A percentile compares a stretch with the other conserved stretches of the same genome.
Evolutionary conservation across 2,888 invertebrate species (phyloP).

Genomic region (Lucinisca nassula): DNA sequence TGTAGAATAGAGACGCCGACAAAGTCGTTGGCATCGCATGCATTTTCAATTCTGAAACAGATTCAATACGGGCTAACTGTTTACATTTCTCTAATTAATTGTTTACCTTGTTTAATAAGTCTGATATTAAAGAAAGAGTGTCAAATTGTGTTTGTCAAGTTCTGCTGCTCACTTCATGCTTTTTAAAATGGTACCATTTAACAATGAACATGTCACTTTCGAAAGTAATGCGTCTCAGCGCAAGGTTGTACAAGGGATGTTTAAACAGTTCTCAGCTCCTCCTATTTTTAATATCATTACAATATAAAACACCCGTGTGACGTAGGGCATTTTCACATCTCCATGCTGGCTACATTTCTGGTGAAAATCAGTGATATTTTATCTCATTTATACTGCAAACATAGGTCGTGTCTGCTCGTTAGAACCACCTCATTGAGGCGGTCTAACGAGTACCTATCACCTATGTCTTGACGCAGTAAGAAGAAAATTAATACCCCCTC

Average conservation of each 20-base stretch:
- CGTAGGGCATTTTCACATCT: too few species aligned
- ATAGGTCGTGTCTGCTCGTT: too few species aligned
- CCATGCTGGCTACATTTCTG: too few species aligned
- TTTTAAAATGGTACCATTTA: neutral
- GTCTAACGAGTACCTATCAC: too few species aligned
- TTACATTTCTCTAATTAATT: constrained; percentile 5
- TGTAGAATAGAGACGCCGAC: too few species aligned
- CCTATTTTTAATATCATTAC: neutral
- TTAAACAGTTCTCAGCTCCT: neutral
- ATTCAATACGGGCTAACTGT: neutral
- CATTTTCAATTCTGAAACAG: neutral
- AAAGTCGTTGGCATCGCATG: neutral
- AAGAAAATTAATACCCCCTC: too few species aligned
- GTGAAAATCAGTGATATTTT: too few species aligned
- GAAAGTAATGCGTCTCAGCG: neutral
- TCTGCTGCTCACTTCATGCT: neutral
- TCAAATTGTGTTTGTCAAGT: neutral
- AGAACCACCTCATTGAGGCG: too few species aligned
- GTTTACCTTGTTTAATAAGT: neutral
- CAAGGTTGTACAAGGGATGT: neutral
- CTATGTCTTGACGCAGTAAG: too few species aligned
- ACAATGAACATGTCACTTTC: neutral
- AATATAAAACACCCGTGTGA: too few species aligned
- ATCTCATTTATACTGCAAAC: too few species aligned
- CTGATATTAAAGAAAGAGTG: neutral